Conservation (phyloP, 2,113 vertebrate species). For the Paradoxurus hermaphroditus region DNA sequence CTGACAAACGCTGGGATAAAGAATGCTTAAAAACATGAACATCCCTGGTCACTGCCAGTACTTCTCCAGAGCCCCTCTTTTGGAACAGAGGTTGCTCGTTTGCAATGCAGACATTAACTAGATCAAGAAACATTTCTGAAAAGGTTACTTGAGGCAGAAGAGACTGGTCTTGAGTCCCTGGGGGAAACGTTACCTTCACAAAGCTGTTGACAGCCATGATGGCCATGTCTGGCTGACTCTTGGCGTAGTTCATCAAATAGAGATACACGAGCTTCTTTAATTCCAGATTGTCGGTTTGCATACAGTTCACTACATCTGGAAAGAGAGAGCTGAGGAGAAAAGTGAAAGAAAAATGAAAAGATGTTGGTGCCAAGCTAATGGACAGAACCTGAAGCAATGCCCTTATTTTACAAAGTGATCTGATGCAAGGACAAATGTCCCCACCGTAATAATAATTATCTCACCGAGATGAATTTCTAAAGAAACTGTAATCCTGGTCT, state of each 20-base stretch:
- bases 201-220: conserved; percentile 99
- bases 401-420: not conserved
- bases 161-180: not conserved
- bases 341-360: not conserved
- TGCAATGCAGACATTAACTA: not conserved
- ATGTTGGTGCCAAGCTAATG: not conserved
- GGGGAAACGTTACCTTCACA: conserved; percentile 89
- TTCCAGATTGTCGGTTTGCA: conserved; percentile 99
- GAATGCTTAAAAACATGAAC: not conserved
- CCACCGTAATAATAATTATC: not conserved
- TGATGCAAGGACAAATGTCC: not conserved
- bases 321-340: conserved; percentile 90
- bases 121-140: not conserved
- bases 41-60: not conserved
- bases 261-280: conserved; percentile 98
- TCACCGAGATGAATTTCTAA: not conserved
- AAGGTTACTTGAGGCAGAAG: not conserved
- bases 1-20: not conserved
- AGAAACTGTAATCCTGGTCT: not conserved
- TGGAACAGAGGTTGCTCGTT: not conserved
- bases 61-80: not conserved
- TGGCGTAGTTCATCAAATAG: conserved; percentile 99
- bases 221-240: conserved; percentile 99
- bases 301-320: conserved; percentile 99
- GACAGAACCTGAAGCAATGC: not conserved